Evolutionary conservation across 1,140 invertebrate species (phyloP).

Genomic region (Drosophila kurseongensis): DNA sequence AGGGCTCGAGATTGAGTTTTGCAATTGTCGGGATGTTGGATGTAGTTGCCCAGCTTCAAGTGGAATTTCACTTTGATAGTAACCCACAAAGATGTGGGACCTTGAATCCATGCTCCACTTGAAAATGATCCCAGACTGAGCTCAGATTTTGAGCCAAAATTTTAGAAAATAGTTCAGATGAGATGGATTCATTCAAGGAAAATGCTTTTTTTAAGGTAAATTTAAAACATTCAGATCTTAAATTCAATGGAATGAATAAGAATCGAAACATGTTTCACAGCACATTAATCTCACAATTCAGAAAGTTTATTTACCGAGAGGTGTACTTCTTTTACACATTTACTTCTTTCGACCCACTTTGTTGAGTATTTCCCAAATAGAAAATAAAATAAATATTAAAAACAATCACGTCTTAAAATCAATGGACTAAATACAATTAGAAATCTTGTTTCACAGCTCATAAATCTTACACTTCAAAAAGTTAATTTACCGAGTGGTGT

Average conservation of each 20-base stretch:
- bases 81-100: slow-evolving; percentile 8
- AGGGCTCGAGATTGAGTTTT: slow-evolving; percentile 41
- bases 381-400: no score
- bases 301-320: no score
- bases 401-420: no score
- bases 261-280: no score
- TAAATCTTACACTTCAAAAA: not conserved
- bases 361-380: no score
- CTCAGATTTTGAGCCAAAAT: not conserved
- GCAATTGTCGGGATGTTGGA: slow-evolving; percentile 35
- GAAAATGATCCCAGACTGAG: not conserved
- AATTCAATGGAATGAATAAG: no score
- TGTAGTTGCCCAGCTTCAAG: slow-evolving; percentile 18
- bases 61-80: slow-evolving; percentile 21
- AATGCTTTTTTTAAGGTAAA: no score
- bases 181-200: not conserved
- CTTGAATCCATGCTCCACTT: slow-evolving; percentile 15
- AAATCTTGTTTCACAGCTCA: not conserved
- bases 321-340: no score
- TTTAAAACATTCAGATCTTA: no score
- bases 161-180: slow-evolving; percentile 1
- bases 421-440: not conserved
- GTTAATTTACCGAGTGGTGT: not conserved
- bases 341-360: no score
- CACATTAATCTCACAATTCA: no score